Conservation (phyloP, 2,888 invertebrate genomes). For the Scaptomyza parva region DNA sequence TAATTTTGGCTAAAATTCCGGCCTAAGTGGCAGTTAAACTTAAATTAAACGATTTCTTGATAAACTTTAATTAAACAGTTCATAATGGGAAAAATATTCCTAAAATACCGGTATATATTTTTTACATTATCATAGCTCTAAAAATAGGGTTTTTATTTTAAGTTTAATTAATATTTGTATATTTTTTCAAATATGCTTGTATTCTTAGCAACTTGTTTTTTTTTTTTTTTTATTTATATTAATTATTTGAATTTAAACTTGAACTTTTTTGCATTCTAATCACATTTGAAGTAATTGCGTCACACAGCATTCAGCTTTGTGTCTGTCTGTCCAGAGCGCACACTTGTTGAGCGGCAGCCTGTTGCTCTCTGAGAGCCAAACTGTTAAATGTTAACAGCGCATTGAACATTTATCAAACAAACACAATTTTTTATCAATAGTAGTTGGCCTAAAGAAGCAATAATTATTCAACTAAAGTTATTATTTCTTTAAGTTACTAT, state of each 20-base stretch:
- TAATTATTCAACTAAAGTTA: not conserved
- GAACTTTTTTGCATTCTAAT: constrained; percentile 11
- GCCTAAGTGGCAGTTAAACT: not conserved
- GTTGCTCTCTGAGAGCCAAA: constrained; percentile 32
- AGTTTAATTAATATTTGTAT: too few relatives aligned
- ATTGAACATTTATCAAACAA: constrained; percentile 10
- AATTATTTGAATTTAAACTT: not conserved
- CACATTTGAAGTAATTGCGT: constrained; percentile 3
- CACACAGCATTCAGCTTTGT: constrained; percentile 28
- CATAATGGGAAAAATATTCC: too few relatives aligned
- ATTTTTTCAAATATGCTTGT: too few relatives aligned
- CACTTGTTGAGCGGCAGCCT: constrained; percentile 30
- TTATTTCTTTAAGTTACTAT: too few relatives aligned
- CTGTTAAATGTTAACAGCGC: constrained; percentile 31
- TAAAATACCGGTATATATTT: too few relatives aligned
- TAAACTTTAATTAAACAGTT: not conserved
- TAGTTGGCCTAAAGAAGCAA: constrained; percentile 21
- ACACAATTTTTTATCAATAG: constrained; percentile 13
- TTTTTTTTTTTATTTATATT: too few relatives aligned
- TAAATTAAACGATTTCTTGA: not conserved
- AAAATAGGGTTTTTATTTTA: too few relatives aligned
- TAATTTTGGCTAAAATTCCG: not conserved
- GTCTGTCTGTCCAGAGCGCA: constrained; percentile 18
- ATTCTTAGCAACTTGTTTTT: too few relatives aligned
- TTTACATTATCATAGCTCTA: too few relatives aligned